These are phyloP conservation scores for Luscinia megarhynchos DNA, from an alignment of 2,797 vertebrate species.

Conservation along the genomic window DNA sequence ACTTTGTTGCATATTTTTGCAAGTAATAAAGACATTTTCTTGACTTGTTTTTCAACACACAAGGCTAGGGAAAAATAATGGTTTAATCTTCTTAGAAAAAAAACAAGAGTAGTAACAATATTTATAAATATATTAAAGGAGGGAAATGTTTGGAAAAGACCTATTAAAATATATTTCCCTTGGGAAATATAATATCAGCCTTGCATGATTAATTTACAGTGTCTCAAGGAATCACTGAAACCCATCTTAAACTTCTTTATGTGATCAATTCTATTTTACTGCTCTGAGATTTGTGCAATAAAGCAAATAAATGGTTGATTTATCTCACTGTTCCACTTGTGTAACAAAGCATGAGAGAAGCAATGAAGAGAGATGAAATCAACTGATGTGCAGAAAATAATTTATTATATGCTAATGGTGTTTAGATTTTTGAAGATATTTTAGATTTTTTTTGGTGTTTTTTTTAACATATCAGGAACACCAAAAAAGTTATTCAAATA, in stretches of 20 bases:
- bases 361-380: not conserved
- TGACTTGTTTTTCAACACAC: not conserved
- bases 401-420: not conserved
- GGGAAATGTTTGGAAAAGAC: slow-evolving; percentile 1
- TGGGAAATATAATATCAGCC: not conserved
- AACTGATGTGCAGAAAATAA: not conserved
- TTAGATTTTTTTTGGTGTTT: not conserved
- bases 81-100: slow-evolving; percentile 14
- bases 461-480: not conserved
- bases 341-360: not conserved
- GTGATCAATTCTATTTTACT: slow-evolving; percentile 57
- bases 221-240: slow-evolving; percentile 26
- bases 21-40: not conserved
- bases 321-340: slow-evolving; percentile 12
- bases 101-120: not conserved
- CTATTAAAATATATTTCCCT: slow-evolving; percentile 31
- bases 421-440: not conserved
- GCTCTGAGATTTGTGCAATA: slow-evolving; percentile 48
- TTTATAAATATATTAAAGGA: slow-evolving; percentile 23
- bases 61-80: not conserved
- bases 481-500: not conserved
- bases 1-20: not conserved
- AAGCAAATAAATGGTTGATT: slow-evolving; percentile 53
- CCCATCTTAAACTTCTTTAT: slow-evolving; percentile 40
- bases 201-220: slow-evolving; percentile 38